phyloP scores from a whole-genome alignment of 2,888 invertebrate species.

The Heteromyza rotundicornis region DNA sequence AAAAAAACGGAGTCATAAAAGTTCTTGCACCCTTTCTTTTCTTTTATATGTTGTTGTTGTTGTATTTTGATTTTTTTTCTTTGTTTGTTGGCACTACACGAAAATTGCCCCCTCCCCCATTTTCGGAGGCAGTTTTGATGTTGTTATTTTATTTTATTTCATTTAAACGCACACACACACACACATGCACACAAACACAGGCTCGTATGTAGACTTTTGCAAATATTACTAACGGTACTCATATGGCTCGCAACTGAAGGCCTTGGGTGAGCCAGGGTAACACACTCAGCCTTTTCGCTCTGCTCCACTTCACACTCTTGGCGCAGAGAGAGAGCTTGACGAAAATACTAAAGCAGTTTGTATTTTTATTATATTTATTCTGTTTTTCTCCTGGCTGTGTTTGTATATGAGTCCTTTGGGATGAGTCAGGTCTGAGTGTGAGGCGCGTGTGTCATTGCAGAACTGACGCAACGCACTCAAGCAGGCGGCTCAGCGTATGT shows the following conservation, averaged over 20 bases:
- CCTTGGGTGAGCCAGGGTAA: background rate
- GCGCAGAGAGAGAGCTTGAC: background rate
- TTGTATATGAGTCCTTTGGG: constrained; percentile 2
- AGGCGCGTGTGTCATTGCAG: background rate
- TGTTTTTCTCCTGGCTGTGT: background rate
- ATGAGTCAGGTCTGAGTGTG: background rate
- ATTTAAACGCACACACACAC: constrained; percentile 15
- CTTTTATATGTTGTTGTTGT: background rate
- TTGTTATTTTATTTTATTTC: constrained; percentile 36
- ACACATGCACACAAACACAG: background rate
- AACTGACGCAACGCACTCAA: background rate
- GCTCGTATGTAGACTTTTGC: too few species aligned
- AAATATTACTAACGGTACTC: background rate
- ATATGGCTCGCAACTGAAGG: background rate
- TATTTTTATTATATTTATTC: background rate
- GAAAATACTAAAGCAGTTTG: background rate
- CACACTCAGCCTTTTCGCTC: too few species aligned
- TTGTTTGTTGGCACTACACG: background rate
- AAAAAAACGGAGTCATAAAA: background rate
- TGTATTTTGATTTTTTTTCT: too few species aligned
- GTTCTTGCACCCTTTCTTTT: background rate
- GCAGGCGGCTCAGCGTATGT: background rate
- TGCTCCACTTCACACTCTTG: background rate
- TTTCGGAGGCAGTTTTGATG: constrained; percentile 21
- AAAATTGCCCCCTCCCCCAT: background rate